These are phyloP conservation scores for Cynoglossus semilaevis DNA, from an alignment of 2,113 vertebrate species.

Conservation along the genomic window DNA sequence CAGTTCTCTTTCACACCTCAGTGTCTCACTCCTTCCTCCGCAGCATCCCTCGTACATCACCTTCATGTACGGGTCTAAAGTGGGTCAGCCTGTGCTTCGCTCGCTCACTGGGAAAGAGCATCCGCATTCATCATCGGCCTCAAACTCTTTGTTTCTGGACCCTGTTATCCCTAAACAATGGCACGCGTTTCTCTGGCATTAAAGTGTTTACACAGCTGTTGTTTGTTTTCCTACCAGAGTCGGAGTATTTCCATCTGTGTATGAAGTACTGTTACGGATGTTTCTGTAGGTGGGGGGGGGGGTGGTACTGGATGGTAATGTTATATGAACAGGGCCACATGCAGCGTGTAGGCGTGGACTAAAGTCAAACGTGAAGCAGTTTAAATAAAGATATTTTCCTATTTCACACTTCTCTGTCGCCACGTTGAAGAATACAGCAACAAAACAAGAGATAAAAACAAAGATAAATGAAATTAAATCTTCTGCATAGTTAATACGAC, in stretches of 20 bases:
- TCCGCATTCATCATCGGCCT: slow-evolving; percentile 70
- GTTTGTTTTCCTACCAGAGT: too few relatives aligned
- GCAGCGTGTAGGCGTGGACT: too few relatives aligned
- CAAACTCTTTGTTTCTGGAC: slow-evolving; percentile 61
- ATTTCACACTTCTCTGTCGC: too few relatives aligned
- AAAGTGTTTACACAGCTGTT: slow-evolving; percentile 28
- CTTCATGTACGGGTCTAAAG: slow-evolving; percentile 65
- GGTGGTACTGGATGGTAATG: too few relatives aligned
- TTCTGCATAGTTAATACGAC: neutral
- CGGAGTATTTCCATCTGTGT: too few relatives aligned
- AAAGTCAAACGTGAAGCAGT: too few relatives aligned
- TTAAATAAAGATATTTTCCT: too few relatives aligned
- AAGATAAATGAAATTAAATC: neutral
- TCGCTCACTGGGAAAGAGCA: slow-evolving; percentile 56
- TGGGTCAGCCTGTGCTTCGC: slow-evolving; percentile 61
- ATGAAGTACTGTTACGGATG: too few relatives aligned
- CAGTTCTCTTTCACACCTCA: slow-evolving; percentile 22
- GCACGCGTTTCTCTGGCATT: slow-evolving; percentile 41
- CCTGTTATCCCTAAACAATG: slow-evolving; percentile 69
- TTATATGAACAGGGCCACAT: too few relatives aligned
- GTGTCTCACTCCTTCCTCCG: slow-evolving; percentile 22
- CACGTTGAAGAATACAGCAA: too few relatives aligned
- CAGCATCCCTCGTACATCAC: slow-evolving; percentile 63
- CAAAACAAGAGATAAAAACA: too few relatives aligned
- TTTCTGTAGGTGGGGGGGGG: too few relatives aligned